Percentiles rank a stretch among this genome's conserved stretches.
These are phyloP conservation scores for Hapalemur alaotrensis DNA, from an alignment of 2,797 vertebrate genomes.

Conservation along the genomic window DNA sequence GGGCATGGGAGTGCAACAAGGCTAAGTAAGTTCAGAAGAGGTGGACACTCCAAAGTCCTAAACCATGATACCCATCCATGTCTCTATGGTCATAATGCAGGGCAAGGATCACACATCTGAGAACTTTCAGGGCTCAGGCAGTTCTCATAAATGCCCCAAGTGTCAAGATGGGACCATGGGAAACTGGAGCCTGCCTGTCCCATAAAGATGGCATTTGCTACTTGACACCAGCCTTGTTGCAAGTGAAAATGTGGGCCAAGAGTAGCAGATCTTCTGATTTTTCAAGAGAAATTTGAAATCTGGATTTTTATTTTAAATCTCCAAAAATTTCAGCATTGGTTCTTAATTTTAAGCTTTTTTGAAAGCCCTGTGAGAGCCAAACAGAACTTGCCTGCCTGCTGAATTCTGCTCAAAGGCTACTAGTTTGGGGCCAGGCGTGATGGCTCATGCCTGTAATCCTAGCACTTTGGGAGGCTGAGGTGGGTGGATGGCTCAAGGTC, in stretches of 20 bases:
- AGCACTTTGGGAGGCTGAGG: no score
- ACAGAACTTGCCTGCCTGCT: neutral
- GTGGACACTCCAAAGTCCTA: neutral
- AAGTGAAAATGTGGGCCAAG: neutral
- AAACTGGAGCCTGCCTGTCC: neutral
- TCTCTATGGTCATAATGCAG: neutral
- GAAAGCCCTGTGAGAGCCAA: slow-evolving; percentile 1
- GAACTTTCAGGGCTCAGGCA: neutral
- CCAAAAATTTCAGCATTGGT: neutral
- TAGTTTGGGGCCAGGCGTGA: neutral
- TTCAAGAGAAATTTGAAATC: slow-evolving; percentile 33
- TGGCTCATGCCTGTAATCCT: no score
- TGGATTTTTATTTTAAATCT: slow-evolving; percentile 48
- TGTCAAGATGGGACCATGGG: neutral
- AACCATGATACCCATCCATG: neutral
- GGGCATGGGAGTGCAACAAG: neutral
- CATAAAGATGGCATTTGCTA: neutral
- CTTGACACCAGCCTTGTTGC: neutral
- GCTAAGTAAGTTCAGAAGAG: neutral
- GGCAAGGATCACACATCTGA: neutral
- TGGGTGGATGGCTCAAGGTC: no score
- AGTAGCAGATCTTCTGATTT: neutral
- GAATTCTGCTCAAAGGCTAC: neutral
- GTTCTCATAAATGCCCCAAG: neutral
- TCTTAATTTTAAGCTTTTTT: slow-evolving; percentile 40